Percentiles rank a stretch among this genome's conserved stretches.
These are phyloP conservation scores for Syngnathus floridae DNA, from an alignment of 2,113 vertebrate genomes.

Conservation along the genomic window DNA sequence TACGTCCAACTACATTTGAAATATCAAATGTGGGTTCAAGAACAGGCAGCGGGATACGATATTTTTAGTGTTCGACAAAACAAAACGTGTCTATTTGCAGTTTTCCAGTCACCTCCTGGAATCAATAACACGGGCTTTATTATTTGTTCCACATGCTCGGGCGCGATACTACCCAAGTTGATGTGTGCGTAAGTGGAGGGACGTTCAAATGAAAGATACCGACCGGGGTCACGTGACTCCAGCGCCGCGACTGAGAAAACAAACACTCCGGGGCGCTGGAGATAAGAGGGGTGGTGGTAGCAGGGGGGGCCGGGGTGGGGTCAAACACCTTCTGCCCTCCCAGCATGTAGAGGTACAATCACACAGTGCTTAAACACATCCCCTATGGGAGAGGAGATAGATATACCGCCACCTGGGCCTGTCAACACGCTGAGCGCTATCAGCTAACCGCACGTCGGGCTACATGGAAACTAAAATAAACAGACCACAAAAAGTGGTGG, in stretches of 20 bases:
- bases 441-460: conserved; percentile 54
- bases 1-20: conserved; percentile 21
- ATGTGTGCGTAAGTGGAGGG: conserved; percentile 11
- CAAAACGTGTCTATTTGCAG: conserved; percentile 4
- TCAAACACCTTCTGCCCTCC: conserved; percentile 35
- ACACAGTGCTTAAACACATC: conserved; percentile 35
- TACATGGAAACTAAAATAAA: conserved; percentile 59
- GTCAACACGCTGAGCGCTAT: conserved; percentile 58
- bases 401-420: conserved; percentile 64
- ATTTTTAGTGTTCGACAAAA: conserved; percentile 15
- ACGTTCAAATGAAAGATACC: conserved; percentile 35
- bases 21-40: conserved; percentile 3
- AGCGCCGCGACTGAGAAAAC: conserved; percentile 53
- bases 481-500: conserved; percentile 24
- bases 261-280: conserved; percentile 51
- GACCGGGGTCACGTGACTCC: conserved; percentile 47
- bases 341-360: conserved; percentile 2
- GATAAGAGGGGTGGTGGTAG: conserved; percentile 44
- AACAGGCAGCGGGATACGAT: neutral
- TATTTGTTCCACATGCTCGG: conserved; percentile 40
- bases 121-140: conserved; percentile 36
- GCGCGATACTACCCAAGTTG: conserved; percentile 10
- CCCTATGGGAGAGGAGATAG: conserved; percentile 31
- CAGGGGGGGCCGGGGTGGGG: conserved; percentile 41
- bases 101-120: conserved; percentile 22